Percentiles rank a stretch among this genome's conserved stretches.
phyloP scores from a whole-genome alignment of 2,888 invertebrate genomes.

The Phengaris arion region DNA sequence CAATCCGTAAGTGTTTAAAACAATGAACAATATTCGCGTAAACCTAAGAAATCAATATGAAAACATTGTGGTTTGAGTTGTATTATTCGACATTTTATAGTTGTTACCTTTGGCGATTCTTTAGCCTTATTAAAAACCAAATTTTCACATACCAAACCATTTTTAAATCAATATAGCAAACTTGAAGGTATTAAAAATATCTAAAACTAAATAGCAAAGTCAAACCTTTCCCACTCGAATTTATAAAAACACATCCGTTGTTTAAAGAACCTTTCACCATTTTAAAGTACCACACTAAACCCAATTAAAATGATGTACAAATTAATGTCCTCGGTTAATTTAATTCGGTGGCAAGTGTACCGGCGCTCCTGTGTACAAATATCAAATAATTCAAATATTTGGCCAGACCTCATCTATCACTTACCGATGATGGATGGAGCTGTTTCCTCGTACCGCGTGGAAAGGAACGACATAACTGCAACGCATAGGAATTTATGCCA shows the following conservation, averaged over 20 bases:
- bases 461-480: conserved; percentile 42
- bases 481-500: conserved; percentile 31
- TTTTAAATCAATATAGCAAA: too few species aligned
- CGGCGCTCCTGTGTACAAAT: conserved; percentile 48
- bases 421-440: conserved; percentile 72
- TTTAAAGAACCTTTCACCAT: not conserved
- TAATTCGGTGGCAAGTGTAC: conserved; percentile 46
- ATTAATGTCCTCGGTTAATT: conserved; percentile 22
- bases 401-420: conserved; percentile 74
- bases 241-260: not conserved
- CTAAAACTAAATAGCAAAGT: too few species aligned
- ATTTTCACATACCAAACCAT: too few species aligned
- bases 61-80: not conserved
- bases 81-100: not conserved
- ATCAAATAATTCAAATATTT: conserved; percentile 77
- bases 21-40: too few species aligned
- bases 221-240: too few species aligned
- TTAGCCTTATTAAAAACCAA: too few species aligned
- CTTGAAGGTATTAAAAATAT: too few species aligned
- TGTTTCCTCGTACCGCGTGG: conserved; percentile 44
- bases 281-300: not conserved
- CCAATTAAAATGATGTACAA: not conserved
- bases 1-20: too few species aligned
- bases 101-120: too few species aligned
- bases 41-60: too few species aligned